These are phyloP conservation scores for Orycteropus afer DNA, from an alignment of 2,113 vertebrate species.

Conservation along the genomic window DNA sequence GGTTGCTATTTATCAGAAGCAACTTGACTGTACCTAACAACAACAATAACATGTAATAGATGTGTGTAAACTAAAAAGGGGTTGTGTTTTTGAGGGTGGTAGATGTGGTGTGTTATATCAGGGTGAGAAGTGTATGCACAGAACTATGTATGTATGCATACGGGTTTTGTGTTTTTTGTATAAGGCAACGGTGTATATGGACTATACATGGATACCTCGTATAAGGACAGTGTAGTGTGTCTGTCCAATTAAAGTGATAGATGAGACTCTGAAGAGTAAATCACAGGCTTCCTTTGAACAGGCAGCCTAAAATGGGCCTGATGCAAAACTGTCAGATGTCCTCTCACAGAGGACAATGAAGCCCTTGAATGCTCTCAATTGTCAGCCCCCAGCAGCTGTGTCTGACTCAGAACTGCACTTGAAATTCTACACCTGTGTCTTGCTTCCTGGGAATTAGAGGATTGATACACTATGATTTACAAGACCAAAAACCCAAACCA, in stretches of 20 bases:
- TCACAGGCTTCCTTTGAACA: neutral
- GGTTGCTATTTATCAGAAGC: too few species aligned
- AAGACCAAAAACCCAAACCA: neutral
- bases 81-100: neutral
- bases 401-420: conserved; percentile 62
- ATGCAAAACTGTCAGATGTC: neutral
- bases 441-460: conserved; percentile 58
- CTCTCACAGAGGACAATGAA: conserved; percentile 61
- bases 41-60: too few species aligned
- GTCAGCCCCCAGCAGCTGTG: conserved; percentile 54
- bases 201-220: fast-evolving
- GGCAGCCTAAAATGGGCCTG: neutral
- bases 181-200: neutral
- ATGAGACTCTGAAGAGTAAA: neutral
- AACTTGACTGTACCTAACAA: too few species aligned
- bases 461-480: neutral
- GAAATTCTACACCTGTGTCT: conserved; percentile 49
- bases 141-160: neutral
- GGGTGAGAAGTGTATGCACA: neutral
- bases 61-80: neutral
- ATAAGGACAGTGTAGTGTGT: too few species aligned
- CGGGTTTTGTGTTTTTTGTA: fast-evolving
- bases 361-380: conserved; percentile 30
- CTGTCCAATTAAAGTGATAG: neutral
- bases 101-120: neutral